Percentiles rank a stretch among this genome's conserved stretches.
These are phyloP conservation scores for Myzus persicae DNA, from an alignment of 1,140 invertebrate genomes.

Conservation along the genomic window DNA sequence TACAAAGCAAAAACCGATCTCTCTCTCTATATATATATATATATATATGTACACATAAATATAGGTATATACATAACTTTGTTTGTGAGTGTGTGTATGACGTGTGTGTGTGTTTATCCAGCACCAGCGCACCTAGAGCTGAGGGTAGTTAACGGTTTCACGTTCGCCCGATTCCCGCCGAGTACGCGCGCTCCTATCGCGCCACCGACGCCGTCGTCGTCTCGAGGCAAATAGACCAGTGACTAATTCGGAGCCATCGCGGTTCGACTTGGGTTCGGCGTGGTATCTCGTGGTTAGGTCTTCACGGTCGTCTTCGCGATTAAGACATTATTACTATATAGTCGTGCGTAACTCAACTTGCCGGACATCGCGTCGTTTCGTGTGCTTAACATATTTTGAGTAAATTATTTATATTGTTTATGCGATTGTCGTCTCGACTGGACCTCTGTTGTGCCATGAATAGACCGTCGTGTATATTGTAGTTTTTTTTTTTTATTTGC, in stretches of 20 bases:
- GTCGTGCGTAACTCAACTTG: neutral
- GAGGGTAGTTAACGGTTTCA: conserved; percentile 22
- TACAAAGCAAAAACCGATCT: neutral
- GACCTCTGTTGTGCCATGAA: neutral
- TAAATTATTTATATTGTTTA: neutral
- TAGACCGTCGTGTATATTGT: neutral
- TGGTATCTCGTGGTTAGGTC: neutral
- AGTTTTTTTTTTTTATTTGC: neutral
- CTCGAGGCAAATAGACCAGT: neutral
- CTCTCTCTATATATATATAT: neutral
- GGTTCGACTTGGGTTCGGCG: neutral
- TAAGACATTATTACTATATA: neutral
- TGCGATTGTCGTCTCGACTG: neutral
- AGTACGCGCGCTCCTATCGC: neutral
- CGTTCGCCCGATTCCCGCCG: neutral
- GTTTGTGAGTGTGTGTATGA: neutral
- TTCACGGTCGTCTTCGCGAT: neutral
- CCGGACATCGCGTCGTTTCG: neutral
- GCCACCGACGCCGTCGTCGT: neutral
- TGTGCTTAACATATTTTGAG: neutral
- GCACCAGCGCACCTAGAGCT: neutral
- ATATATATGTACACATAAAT: too few relatives aligned
- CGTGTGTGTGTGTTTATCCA: neutral
- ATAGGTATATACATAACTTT: neutral
- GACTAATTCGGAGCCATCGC: conserved; percentile 42